These are phyloP conservation scores for Aurelia aurita DNA, from an alignment of 30 jellyfish, hydroid and myxozoan species.

Conservation along the genomic window DNA sequence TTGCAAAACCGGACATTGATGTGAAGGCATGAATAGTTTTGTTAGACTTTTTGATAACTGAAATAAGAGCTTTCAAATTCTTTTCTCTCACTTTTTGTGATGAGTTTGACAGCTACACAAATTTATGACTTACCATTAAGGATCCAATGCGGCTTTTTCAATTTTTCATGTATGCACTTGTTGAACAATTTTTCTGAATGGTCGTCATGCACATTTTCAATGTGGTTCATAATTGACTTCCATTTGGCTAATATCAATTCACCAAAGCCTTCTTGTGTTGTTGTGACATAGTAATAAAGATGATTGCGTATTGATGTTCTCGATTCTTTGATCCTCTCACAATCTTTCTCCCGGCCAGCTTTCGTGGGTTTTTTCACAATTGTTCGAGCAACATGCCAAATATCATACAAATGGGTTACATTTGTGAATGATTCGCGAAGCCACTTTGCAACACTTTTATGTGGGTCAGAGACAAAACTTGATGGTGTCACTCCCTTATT, in stretches of 20 bases:
- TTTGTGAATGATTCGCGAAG: conserved; percentile 3
- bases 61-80: too few species aligned
- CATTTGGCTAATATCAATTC: conserved; percentile 24
- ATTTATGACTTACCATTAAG: too few species aligned
- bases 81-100: too few species aligned
- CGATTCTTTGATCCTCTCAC: conserved; percentile 5
- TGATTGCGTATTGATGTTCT: conserved; percentile 8
- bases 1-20: too few species aligned
- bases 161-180: conserved; percentile 20
- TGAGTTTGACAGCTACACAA: too few species aligned
- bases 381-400: conserved; percentile 51
- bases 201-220: conserved; percentile 14
- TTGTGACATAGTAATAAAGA: conserved; percentile 1
- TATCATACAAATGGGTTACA: conserved; percentile 5
- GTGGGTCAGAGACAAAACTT: conserved; percentile 26
- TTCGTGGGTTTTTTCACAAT: conserved; percentile 19
- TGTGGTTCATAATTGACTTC: conserved; percentile 17
- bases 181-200: conserved; percentile 21
- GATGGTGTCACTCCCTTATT: neutral
- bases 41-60: too few species aligned
- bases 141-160: neutral
- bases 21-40: too few species aligned
- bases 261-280: conserved; percentile 16
- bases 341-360: conserved; percentile 22
- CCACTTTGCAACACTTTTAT: conserved; percentile 33